Conservation (phyloP, 2,888 invertebrate genomes). For the Gari tellinella region DNA sequence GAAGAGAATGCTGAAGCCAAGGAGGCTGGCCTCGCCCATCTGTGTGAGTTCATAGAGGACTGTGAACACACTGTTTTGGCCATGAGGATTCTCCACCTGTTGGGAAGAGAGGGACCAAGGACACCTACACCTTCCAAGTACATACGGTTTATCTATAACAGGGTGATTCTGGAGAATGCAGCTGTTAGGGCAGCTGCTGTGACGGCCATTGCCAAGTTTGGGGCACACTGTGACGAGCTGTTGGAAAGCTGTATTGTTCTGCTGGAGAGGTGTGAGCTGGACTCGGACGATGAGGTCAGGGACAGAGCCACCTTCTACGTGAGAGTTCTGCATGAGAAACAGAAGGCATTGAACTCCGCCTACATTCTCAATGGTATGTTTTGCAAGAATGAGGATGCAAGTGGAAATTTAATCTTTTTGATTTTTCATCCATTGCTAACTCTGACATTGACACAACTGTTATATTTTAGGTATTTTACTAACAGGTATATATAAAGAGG, state of each 20-base stretch:
- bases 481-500: too few species aligned
- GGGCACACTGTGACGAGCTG: constrained; percentile 96
- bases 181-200: constrained; percentile 98
- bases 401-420: too few species aligned
- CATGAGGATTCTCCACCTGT: constrained; percentile 96
- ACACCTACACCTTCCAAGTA: constrained; percentile 95
- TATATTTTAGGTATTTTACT: too few species aligned
- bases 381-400: neutral
- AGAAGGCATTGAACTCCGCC: constrained; percentile 83
- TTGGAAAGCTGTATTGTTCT: constrained; percentile 92
- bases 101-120: constrained; percentile 98
- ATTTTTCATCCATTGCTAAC: too few species aligned
- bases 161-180: constrained; percentile 97
- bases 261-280: constrained; percentile 88
- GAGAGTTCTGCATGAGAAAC: constrained; percentile 88
- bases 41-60: constrained; percentile 99
- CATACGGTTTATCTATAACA: constrained; percentile 88
- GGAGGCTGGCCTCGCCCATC: constrained; percentile 95
- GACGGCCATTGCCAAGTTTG: constrained; percentile 98
- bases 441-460: too few species aligned
- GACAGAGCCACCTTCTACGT: constrained; percentile 99
- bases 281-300: constrained; percentile 99
- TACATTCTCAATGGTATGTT: constrained; percentile 83
- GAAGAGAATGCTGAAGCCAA: constrained; percentile 99
- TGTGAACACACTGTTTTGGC: constrained; percentile 99